These are phyloP conservation scores for Nymphalis polychloros DNA, from an alignment of 2,888 invertebrate genomes.

Conservation along the genomic window DNA sequence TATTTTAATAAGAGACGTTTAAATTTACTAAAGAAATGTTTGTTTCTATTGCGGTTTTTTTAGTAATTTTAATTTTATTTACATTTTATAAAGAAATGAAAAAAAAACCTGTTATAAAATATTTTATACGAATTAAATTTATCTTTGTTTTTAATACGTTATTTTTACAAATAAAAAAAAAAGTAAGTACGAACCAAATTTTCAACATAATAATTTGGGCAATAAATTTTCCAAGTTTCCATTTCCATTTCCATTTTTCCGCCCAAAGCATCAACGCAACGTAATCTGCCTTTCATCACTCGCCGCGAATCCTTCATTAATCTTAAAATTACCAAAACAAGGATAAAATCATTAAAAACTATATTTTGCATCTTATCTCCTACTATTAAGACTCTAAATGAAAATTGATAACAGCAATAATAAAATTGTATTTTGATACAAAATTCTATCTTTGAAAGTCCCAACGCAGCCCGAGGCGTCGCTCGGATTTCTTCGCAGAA, in stretches of 20 bases:
- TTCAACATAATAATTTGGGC: slow-evolving; percentile 22
- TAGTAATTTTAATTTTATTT: no score
- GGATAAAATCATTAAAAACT: slow-evolving; percentile 9
- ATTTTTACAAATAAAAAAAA: not conserved
- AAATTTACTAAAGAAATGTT: no score
- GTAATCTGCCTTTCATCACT: slow-evolving; percentile 69
- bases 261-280: slow-evolving; percentile 66
- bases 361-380: slow-evolving; percentile 44
- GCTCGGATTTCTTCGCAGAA: slow-evolving; percentile 56
- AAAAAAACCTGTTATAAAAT: no score
- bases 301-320: slow-evolving; percentile 64
- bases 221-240: slow-evolving; percentile 45
- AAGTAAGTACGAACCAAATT: not conserved
- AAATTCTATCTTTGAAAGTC: slow-evolving; percentile 68
- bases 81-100: no score
- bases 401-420: slow-evolving; percentile 11
- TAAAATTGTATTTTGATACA: slow-evolving; percentile 42
- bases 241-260: slow-evolving; percentile 56
- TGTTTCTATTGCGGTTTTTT: no score
- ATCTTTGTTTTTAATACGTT: not conserved
- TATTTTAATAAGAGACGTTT: no score
- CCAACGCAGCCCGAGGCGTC: slow-evolving; percentile 60
- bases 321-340: slow-evolving; percentile 50
- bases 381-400: slow-evolving; percentile 2
- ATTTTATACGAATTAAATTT: not conserved